Evolutionary conservation across 2,888 invertebrate species (phyloP).

Genomic region (Zygogramma bicolorata): DNA sequence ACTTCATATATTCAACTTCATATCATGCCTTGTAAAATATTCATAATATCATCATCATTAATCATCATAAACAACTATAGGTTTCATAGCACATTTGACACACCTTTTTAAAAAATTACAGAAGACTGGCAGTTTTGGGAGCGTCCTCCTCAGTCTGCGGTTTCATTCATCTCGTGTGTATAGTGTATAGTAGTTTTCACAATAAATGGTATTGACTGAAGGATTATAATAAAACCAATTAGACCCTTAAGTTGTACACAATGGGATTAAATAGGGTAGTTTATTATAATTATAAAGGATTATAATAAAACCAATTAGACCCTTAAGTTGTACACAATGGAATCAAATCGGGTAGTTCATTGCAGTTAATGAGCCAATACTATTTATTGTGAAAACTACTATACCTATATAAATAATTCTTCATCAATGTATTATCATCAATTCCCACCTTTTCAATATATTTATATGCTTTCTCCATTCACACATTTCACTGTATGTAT

Average conservation of each 20-base stretch:
- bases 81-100: not conserved
- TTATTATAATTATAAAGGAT: too few relatives aligned
- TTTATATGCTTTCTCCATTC: not conserved
- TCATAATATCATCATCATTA: not conserved
- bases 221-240: too few relatives aligned
- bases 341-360: too few relatives aligned
- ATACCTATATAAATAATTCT: not conserved
- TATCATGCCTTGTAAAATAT: not conserved
- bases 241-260: too few relatives aligned
- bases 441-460: not conserved
- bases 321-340: too few relatives aligned
- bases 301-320: too few relatives aligned
- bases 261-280: too few relatives aligned
- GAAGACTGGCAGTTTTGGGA: not conserved
- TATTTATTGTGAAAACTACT: too few relatives aligned
- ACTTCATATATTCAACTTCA: not conserved
- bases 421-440: not conserved
- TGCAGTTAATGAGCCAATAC: too few relatives aligned
- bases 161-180: not conserved
- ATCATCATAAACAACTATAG: not conserved
- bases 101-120: not conserved
- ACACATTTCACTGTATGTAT: not conserved
- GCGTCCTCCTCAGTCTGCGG: not conserved
- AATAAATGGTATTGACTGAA: too few relatives aligned
- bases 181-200: too few relatives aligned